phyloP scores from a whole-genome alignment of 2,797 vertebrate species.

The Crax fasciolata region DNA sequence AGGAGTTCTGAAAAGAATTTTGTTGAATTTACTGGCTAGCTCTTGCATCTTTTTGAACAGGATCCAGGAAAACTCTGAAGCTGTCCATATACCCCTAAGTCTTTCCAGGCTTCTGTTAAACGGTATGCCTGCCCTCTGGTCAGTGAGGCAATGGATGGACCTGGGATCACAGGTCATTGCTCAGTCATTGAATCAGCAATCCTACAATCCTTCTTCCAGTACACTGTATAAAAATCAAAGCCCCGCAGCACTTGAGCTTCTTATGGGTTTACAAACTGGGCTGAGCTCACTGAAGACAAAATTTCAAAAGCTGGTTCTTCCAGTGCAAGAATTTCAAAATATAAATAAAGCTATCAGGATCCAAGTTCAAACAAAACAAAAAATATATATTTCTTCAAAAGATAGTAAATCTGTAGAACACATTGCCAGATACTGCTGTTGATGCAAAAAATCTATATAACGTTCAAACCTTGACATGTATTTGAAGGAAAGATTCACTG shows the following conservation, averaged over 20 bases:
- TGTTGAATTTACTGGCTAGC: not conserved
- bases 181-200: not conserved
- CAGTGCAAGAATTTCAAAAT: not conserved
- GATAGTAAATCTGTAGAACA: not conserved
- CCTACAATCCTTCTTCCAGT: not conserved
- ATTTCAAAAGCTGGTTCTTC: not conserved
- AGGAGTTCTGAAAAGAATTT: not conserved
- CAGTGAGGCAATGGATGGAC: not conserved
- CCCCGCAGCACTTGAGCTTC: not conserved
- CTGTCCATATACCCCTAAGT: not conserved
- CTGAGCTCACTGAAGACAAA: not conserved
- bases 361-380: constrained; percentile 1
- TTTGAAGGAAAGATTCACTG: not conserved
- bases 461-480: not conserved
- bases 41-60: not conserved
- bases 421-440: not conserved
- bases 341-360: not conserved
- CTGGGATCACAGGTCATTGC: not conserved
- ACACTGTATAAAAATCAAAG: not conserved
- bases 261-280: not conserved
- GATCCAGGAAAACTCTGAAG: not conserved
- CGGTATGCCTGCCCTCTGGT: not conserved
- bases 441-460: fast-evolving
- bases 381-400: not conserved
- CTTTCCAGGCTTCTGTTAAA: not conserved